These are phyloP conservation scores for Microplitis deprimator DNA, from an alignment of 2,888 invertebrate species.

Conservation along the genomic window DNA sequence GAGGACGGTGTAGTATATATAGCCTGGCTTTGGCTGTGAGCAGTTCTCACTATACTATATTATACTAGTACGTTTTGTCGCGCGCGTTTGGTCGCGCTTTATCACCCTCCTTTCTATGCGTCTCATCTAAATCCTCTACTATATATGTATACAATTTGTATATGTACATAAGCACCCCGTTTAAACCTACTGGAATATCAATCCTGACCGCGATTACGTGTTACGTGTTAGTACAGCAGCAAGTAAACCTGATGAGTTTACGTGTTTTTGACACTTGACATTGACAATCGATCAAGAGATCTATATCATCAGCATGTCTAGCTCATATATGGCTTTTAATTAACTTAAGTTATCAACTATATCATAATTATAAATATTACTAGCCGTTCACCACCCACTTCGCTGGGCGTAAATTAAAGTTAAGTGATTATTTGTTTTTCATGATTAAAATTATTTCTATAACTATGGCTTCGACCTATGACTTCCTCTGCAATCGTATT, in stretches of 20 bases:
- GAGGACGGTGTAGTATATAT: slow-evolving; percentile 55
- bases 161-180: background rate
- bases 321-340: background rate
- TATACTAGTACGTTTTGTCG: slow-evolving; percentile 59
- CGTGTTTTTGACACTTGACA: background rate
- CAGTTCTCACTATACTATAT: slow-evolving; percentile 45
- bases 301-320: background rate
- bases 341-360: background rate
- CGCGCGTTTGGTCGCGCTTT: slow-evolving; percentile 56
- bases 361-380: too few species aligned
- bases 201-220: background rate
- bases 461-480: too few species aligned
- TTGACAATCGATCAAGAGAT: background rate
- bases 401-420: too few species aligned
- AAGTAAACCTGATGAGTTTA: background rate
- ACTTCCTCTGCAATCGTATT: too few species aligned
- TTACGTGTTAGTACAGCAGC: slow-evolving; percentile 3
- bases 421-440: too few species aligned
- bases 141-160: background rate
- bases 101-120: slow-evolving; percentile 43
- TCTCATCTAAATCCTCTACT: slow-evolving; percentile 14
- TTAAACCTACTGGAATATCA: background rate
- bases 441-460: too few species aligned
- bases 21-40: slow-evolving; percentile 45
- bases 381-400: too few species aligned